Evolutionary conservation across 2,888 invertebrate genomes (phyloP).

Genomic region (Caenorhabditis sp.): DNA sequence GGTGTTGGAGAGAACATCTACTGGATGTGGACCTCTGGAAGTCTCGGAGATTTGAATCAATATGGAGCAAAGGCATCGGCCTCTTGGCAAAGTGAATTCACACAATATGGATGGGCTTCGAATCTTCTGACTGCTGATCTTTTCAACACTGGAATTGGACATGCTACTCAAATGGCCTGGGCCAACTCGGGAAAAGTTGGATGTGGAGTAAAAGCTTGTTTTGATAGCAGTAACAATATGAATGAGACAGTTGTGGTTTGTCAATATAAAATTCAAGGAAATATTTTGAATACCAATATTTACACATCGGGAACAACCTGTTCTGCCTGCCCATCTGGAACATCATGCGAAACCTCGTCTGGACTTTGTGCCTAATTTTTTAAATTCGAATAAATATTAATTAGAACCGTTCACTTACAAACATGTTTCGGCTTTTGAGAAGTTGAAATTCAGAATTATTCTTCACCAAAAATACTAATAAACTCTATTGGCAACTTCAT

Average conservation of each 20-base stretch:
- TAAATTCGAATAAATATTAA: too few relatives aligned
- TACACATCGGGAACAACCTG: background rate
- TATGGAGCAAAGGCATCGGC: conserved; percentile 12
- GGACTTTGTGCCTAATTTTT: conserved; percentile 26
- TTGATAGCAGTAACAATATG: conserved; percentile 10
- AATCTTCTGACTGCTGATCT: conserved; percentile 2
- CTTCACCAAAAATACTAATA: too few relatives aligned
- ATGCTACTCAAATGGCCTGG: conserved; percentile 42
- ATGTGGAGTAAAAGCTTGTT: conserved; percentile 33
- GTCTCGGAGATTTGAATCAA: conserved; percentile 19
- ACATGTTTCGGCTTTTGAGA: background rate
- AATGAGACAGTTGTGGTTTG: conserved; percentile 26
- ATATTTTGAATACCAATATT: background rate
- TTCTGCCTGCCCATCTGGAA: background rate
- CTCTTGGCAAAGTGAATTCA: conserved; percentile 22
- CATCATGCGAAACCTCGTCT: conserved; percentile 11
- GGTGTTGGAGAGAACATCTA: conserved; percentile 10
- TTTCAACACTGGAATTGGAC: conserved; percentile 28
- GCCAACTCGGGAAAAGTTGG: conserved; percentile 20
- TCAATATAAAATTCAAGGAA: conserved; percentile 26
- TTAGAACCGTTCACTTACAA: too few relatives aligned
- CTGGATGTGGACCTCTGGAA: conserved; percentile 11
- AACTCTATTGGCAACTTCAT: too few relatives aligned
- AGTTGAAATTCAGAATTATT: too few relatives aligned
- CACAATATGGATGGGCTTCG: conserved; percentile 23